Percentiles rank a stretch among this genome's conserved stretches.
Conservation (phyloP, 2,113 vertebrate genomes). For the Ia io region DNA sequence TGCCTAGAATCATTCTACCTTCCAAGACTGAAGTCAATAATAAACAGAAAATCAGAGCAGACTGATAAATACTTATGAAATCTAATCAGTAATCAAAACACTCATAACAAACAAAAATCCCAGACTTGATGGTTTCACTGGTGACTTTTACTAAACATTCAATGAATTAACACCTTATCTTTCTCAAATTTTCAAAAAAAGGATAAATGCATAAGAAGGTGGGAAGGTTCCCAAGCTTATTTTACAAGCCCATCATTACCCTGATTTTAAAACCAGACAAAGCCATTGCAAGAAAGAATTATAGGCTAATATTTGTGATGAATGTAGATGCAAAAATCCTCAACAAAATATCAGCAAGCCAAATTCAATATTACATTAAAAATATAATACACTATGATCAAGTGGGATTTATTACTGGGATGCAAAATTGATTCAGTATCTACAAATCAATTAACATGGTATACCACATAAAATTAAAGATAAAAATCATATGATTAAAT, state of each 20-base stretch:
- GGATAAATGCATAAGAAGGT: neutral
- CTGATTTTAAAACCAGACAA: neutral
- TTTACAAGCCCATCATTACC: neutral
- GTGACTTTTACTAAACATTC: neutral
- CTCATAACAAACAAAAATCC: neutral
- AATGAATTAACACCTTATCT: neutral
- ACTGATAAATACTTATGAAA: neutral
- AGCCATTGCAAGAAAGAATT: neutral
- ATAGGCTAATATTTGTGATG: too few relatives aligned
- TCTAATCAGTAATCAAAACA: neutral
- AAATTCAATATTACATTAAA: neutral
- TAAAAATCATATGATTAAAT: too few relatives aligned
- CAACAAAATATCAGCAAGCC: neutral
- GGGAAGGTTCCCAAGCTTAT: neutral
- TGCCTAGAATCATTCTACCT: neutral
- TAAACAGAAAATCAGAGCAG: neutral
- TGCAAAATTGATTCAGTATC: neutral
- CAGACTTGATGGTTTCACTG: too few relatives aligned
- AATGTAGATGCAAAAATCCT: too few relatives aligned
- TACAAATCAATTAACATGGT: too few relatives aligned
- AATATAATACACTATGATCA: neutral
- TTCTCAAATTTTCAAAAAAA: neutral
- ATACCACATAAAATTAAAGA: too few relatives aligned
- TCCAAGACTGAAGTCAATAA: neutral
- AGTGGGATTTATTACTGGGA: neutral